A percentile compares a stretch with the other conserved stretches of the same genome.
Conservation (phyloP, 2,797 vertebrate species). For the Bovichtus variegatus region DNA sequence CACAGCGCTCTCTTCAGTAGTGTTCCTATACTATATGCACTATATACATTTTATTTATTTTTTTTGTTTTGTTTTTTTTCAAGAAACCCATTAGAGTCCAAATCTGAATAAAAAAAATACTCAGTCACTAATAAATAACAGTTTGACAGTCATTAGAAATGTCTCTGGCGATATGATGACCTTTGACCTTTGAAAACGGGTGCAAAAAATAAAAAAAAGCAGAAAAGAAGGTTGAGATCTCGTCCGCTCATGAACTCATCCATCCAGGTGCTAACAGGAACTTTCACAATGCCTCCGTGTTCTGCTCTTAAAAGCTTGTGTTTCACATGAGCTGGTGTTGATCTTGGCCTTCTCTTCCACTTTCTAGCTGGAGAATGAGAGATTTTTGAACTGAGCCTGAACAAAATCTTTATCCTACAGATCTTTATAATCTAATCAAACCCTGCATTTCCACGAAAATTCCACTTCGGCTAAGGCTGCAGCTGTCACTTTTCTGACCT, state of each 20-base stretch:
- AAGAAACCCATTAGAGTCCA: background rate
- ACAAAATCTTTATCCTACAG: constrained; percentile 13
- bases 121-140: background rate
- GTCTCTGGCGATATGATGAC: background rate
- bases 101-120: background rate
- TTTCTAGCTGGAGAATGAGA: background rate
- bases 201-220: background rate
- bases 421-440: constrained; percentile 29
- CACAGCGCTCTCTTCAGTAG: background rate
- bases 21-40: too few relatives aligned
- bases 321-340: constrained; percentile 5
- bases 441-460: constrained; percentile 19
- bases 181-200: background rate
- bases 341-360: background rate
- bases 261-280: background rate
- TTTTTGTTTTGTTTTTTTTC: background rate
- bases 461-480: background rate
- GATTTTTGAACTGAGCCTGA: constrained; percentile 18
- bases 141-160: background rate
- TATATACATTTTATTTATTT: too few relatives aligned
- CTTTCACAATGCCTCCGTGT: background rate
- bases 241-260: background rate
- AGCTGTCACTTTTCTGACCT: constrained; percentile 21
- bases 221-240: background rate
- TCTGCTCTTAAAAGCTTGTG: background rate